Conservation (phyloP, 1,140 invertebrate genomes). For the Acyrthosiphon pisum region DNA sequence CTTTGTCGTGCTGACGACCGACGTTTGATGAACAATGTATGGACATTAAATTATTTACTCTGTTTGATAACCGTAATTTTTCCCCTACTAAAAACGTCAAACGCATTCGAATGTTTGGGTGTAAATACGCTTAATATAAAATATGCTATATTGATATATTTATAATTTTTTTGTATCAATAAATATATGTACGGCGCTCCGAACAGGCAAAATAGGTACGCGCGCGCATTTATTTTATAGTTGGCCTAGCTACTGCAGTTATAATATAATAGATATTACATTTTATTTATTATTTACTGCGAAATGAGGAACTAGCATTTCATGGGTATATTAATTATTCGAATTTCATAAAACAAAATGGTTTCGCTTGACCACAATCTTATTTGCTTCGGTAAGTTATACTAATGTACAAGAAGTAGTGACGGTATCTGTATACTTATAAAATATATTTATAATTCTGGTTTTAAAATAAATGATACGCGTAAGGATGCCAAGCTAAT, state of each 20-base stretch:
- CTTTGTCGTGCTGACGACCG: not conserved
- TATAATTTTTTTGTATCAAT: not conserved
- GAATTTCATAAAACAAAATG: not conserved
- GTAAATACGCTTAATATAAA: not conserved
- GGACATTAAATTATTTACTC: slow-evolving; percentile 9
- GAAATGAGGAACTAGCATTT: not conserved
- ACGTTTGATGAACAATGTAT: slow-evolving; percentile 30
- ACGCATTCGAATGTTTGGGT: not conserved
- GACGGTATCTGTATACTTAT: not conserved
- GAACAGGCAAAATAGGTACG: slow-evolving; percentile 17
- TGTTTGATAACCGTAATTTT: not conserved
- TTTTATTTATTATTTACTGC: not conserved
- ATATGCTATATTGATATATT: not conserved
- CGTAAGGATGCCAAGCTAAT: not conserved
- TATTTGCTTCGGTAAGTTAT: not conserved
- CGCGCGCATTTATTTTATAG: not conserved
- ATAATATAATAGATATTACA: not conserved
- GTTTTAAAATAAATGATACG: not conserved
- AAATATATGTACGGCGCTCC: not conserved
- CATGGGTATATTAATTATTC: not conserved
- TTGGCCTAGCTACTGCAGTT: not conserved
- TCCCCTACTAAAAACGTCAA: not conserved
- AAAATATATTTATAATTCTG: not conserved
- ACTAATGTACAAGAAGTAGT: not conserved
- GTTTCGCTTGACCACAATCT: not conserved